A percentile compares a stretch with the other conserved stretches of the same genome.
Evolutionary conservation across 2,888 invertebrate species (phyloP).

Genomic region (Lacanobia oleracea): DNA sequence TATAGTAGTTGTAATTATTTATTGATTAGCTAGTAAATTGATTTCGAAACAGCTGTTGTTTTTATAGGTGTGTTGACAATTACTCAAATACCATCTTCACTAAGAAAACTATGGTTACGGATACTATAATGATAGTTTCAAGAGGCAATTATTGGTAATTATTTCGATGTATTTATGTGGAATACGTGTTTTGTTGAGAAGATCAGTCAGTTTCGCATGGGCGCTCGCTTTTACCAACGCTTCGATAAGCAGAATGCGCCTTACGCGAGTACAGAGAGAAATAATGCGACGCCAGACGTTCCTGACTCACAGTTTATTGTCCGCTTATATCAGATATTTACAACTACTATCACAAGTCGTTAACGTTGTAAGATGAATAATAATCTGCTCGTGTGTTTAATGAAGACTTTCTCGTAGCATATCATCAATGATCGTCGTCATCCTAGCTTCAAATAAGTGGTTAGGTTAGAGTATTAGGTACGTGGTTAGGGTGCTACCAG

Average conservation of each 20-base stretch:
- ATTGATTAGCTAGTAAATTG: slow-evolving; percentile 65
- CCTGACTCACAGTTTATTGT: slow-evolving; percentile 50
- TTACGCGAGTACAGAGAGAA: slow-evolving; percentile 55
- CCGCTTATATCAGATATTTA: slow-evolving; percentile 42
- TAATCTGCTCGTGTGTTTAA: slow-evolving; percentile 13
- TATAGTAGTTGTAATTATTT: slow-evolving; percentile 71
- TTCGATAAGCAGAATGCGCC: slow-evolving; percentile 79
- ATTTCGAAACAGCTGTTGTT: slow-evolving; percentile 48
- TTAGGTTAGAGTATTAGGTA: neutral
- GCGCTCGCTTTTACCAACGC: slow-evolving; percentile 85
- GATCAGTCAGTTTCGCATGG: slow-evolving; percentile 83
- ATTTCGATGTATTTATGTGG: slow-evolving; percentile 57
- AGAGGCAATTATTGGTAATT: slow-evolving; percentile 46
- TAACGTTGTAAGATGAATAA: slow-evolving; percentile 27
- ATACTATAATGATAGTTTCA: slow-evolving; percentile 42
- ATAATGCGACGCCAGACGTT: slow-evolving; percentile 39
- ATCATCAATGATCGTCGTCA: slow-evolving; percentile 25
- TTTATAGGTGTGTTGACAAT: slow-evolving; percentile 18
- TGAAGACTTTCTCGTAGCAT: slow-evolving; percentile 30
- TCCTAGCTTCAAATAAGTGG: neutral
- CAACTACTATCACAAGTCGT: slow-evolving; percentile 29
- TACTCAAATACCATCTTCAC: neutral
- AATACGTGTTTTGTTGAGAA: slow-evolving; percentile 69
- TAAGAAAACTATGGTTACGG: slow-evolving; percentile 22
- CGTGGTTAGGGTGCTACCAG: neutral